Evolutionary conservation across 2,797 vertebrate species (phyloP).

Genomic region (Otolemur crassicaudatus): DNA sequence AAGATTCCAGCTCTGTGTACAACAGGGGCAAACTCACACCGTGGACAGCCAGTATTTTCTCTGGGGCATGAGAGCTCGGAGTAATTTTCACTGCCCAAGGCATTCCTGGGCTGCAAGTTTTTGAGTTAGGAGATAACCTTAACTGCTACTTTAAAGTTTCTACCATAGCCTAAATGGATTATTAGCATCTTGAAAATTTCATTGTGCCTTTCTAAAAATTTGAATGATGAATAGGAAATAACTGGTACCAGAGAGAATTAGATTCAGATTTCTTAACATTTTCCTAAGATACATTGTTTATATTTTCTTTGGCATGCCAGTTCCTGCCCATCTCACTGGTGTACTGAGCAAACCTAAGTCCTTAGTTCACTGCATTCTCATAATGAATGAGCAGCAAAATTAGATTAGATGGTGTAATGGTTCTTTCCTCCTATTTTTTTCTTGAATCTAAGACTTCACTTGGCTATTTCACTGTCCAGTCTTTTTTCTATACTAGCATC

Average conservation of each 20-base stretch:
- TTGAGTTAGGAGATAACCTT: background rate
- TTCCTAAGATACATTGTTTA: background rate
- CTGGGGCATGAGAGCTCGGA: background rate
- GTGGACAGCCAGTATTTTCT: conserved; percentile 13
- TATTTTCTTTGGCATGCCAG: conserved; percentile 62
- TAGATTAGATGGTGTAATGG: conserved; percentile 74
- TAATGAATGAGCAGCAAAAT: conserved; percentile 67
- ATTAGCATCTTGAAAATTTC: background rate
- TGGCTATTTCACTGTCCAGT: conserved; percentile 49
- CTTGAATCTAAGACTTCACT: conserved; percentile 55
- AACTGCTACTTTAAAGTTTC: background rate
- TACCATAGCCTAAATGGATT: background rate
- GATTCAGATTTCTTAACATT: conserved; percentile 1
- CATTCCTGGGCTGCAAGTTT: background rate
- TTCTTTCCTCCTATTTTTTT: conserved; percentile 72
- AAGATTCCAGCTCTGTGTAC: background rate
- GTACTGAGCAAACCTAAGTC: conserved; percentile 53
- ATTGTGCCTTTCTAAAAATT: background rate
- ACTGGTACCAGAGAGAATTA: background rate
- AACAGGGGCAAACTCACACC: background rate
- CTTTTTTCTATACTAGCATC: conserved; percentile 37
- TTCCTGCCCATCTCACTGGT: background rate
- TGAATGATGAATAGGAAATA: background rate
- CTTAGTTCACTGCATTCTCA: conserved; percentile 61
- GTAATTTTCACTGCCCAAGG: background rate